Evolutionary conservation across 2,797 vertebrate species (phyloP), one percentile per base, ranked within the genome.

Genomic region (Mus caroli): DNA sequence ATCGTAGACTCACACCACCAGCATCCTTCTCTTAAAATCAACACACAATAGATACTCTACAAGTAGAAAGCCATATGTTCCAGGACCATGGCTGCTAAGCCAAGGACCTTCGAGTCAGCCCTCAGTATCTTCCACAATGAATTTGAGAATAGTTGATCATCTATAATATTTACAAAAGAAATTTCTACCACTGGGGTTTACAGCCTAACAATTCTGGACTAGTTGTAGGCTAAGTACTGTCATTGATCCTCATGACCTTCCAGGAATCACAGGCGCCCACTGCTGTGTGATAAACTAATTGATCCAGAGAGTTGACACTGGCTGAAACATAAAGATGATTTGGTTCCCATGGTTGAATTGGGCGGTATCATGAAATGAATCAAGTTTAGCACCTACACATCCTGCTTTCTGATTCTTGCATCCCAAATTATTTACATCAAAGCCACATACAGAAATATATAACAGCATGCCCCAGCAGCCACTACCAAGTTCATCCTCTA

Each of bases 381-480:
- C 11, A 77, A 90, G 94, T 89, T 97, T 95, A 75, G 95, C 91
- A 96, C 78, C 91, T 89, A 87, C 91, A 95, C 22, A 92, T 56
- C 76, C 31, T 93, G 80, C 94, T 97, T 96, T 91, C 92, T 96
- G 60, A 13, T 67, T 77, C 34, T 58, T 14, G 0, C 82, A 86
- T 79, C 96, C 88, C 73, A 92, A 97, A 96, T 97, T 96, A 58
- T 97, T 98, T 95, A 97, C 96, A 95, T 90, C 93, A 14, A 1
- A 96, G 97, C 86, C 40, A 37, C 80, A 97, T 76, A 89, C 24
- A 31, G 88, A 64, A 90, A 96, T 79, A 71, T 67, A 94, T 94
- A 82, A 97, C 75, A 80, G 3, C 12, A 22, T 83, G 94, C 98
- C 92, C 96, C 43, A 67, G 83, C 43, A n/a, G 88, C 92, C 80